These are phyloP conservation scores for Campylomormyrus numenius DNA, from an alignment of 2,113 vertebrate genomes.

Conservation along the genomic window DNA sequence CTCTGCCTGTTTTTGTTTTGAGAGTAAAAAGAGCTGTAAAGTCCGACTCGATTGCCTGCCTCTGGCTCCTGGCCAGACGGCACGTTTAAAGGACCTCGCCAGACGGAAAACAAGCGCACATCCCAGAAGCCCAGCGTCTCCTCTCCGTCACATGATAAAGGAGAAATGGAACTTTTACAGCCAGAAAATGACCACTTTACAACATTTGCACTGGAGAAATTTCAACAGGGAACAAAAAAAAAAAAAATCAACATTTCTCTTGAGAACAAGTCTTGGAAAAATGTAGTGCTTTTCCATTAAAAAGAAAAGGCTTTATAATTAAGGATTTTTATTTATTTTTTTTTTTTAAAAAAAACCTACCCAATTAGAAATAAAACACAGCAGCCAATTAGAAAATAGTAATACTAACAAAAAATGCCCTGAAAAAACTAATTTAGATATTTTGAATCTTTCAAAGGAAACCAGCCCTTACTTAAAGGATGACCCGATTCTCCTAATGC, in stretches of 20 bases:
- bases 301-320: background rate
- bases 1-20: slow-evolving; percentile 44
- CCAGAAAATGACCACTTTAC: slow-evolving; percentile 25
- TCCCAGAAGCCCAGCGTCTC: slow-evolving; percentile 4
- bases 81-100: slow-evolving; percentile 20
- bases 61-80: slow-evolving; percentile 28
- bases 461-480: background rate
- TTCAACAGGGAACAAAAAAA: slow-evolving; percentile 1
- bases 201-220: slow-evolving; percentile 8
- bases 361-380: background rate
- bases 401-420: background rate
- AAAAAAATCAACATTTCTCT: background rate
- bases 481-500: background rate
- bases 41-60: slow-evolving; percentile 17
- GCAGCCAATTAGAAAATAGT: background rate
- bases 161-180: slow-evolving; percentile 28
- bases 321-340: background rate
- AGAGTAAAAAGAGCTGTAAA: slow-evolving; percentile 37
- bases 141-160: slow-evolving; percentile 18
- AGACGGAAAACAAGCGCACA: slow-evolving; percentile 17
- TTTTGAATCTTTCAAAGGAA: background rate
- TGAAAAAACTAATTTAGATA: background rate
- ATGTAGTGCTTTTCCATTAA: background rate
- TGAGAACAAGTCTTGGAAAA: background rate
- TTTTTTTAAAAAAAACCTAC: background rate